These are phyloP conservation scores for Sarcophaga carnaria DNA, from an alignment of 2,888 invertebrate species.

Conservation along the genomic window DNA sequence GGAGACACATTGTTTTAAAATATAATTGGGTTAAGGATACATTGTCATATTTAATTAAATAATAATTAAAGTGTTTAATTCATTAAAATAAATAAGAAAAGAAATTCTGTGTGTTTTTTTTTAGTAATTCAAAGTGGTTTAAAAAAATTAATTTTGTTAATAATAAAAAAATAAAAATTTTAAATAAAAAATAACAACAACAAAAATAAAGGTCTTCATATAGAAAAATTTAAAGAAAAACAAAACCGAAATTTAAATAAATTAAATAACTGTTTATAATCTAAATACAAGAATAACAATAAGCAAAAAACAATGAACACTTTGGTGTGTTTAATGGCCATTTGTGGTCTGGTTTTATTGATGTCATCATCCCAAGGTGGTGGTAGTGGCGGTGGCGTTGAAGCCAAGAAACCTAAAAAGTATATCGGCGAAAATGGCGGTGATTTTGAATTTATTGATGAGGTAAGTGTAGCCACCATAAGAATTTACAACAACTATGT, in stretches of 20 bases:
- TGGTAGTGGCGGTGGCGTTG: conserved; percentile 74
- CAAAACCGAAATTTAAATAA: background rate
- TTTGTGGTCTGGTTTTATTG: conserved; percentile 80
- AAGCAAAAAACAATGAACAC: conserved; percentile 76
- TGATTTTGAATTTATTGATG: conserved; percentile 90
- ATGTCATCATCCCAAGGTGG: conserved; percentile 79
- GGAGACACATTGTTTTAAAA: conserved; percentile 1
- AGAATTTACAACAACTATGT: background rate
- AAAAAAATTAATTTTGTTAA: background rate
- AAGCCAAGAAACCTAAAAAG: conserved; percentile 85
- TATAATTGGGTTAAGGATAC: conserved; percentile 52
- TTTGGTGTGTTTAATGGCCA: conserved; percentile 78
- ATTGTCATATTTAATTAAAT: conserved; percentile 8
- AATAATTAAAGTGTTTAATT: background rate
- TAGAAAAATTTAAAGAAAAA: background rate
- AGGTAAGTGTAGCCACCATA: conserved; percentile 83
- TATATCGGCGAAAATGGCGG: conserved; percentile 87
- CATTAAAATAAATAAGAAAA: background rate
- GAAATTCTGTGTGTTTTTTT: no score
- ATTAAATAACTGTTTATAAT: background rate
- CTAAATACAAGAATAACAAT: background rate
- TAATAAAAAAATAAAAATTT: background rate
- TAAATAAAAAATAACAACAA: background rate
- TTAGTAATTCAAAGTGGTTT: no score
- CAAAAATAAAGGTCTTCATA: background rate